These are phyloP conservation scores for Caerostris extrusa DNA, from an alignment of 1,140 invertebrate genomes.

Conservation along the genomic window DNA sequence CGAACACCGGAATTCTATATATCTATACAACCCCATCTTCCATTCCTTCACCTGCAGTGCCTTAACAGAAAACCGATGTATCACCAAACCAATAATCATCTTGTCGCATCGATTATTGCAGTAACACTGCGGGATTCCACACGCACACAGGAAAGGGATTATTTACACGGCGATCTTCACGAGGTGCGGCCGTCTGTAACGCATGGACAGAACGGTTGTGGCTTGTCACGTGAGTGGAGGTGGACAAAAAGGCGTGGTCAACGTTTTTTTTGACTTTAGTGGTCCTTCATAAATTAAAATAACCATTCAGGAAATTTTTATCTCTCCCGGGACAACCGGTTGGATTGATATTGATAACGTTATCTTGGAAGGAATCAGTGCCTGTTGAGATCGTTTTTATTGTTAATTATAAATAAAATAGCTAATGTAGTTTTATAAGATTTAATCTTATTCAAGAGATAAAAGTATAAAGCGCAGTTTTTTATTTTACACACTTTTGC, in stretches of 20 bases:
- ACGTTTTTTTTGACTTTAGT: background rate
- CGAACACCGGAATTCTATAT: no score
- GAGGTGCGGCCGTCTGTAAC: conserved; percentile 13
- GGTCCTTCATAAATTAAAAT: conserved; percentile 64
- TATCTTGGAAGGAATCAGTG: background rate
- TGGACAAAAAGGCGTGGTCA: conserved; percentile 64
- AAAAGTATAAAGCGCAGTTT: no score
- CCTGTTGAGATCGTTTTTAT: background rate
- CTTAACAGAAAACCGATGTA: conserved; percentile 37
- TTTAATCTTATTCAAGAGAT: no score
- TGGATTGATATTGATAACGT: background rate
- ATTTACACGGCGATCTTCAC: no score
- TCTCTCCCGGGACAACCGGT: background rate
- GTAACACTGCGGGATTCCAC: background rate
- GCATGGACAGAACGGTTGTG: background rate
- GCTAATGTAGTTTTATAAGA: no score
- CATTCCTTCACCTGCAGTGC: no score
- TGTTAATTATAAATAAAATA: background rate
- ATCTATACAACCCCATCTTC: no score
- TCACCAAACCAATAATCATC: background rate
- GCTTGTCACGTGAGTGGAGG: conserved; percentile 1
- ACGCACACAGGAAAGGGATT: conserved; percentile 7
- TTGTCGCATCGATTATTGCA: background rate
- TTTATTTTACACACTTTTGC: no score
- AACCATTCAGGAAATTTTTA: conserved; percentile 54